Percentiles rank a stretch among this genome's conserved stretches.
These are phyloP conservation scores for Drosophila ambigua DNA, from an alignment of 1,140 invertebrate genomes.

Conservation along the genomic window DNA sequence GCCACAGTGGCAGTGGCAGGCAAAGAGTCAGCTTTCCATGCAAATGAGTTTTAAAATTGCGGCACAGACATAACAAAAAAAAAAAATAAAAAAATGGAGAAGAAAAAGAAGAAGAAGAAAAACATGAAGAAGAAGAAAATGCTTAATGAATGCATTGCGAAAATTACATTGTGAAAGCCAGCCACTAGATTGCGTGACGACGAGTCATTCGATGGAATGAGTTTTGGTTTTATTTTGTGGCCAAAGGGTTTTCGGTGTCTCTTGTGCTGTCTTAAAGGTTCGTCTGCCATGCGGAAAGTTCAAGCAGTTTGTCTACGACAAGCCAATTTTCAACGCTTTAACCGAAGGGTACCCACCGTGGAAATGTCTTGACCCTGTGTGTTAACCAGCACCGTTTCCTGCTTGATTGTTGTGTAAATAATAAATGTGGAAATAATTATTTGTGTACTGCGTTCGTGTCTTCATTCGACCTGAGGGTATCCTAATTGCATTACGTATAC, in stretches of 20 bases:
- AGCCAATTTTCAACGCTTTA: constrained; percentile 13
- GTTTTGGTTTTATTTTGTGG: too few relatives aligned
- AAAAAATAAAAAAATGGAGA: constrained; percentile 5
- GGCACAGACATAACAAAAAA: constrained; percentile 3
- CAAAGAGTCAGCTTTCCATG: constrained; percentile 39
- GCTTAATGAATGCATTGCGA: constrained; percentile 65
- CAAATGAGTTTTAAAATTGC: constrained; percentile 60
- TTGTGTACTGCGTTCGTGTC: background rate
- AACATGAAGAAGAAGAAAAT: constrained; percentile 14
- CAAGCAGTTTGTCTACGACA: constrained; percentile 10
- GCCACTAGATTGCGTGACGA: constrained; percentile 43
- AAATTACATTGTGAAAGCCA: constrained; percentile 37
- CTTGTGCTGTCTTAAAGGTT: too few relatives aligned
- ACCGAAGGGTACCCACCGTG: constrained; percentile 23
- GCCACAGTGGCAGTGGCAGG: background rate
- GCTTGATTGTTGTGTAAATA: constrained; percentile 55
- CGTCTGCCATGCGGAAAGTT: constrained; percentile 15
- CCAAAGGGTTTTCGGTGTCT: too few relatives aligned
- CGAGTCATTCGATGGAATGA: background rate
- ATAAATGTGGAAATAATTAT: constrained; percentile 47
- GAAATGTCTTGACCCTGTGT: constrained; percentile 26
- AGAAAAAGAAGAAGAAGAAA: background rate
- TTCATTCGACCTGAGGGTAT: background rate
- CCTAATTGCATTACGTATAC: constrained; percentile 11
- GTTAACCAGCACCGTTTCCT: constrained; percentile 1